A percentile compares a stretch with the other conserved stretches of the same genome.
These are phyloP conservation scores for Melolontha melolontha DNA, from an alignment of 2,888 invertebrate species.

Conservation along the genomic window DNA sequence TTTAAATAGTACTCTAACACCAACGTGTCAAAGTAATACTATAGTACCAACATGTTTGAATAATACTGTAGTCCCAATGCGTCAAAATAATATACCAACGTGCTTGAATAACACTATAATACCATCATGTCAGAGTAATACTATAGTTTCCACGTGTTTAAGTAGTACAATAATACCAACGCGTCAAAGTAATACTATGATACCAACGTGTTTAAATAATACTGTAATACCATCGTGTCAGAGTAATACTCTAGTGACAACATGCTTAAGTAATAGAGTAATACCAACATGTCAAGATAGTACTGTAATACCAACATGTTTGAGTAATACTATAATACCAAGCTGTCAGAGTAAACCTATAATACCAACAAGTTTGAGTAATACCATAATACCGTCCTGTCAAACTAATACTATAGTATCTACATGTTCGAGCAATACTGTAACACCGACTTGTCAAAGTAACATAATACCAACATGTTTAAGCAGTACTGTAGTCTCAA, in stretches of 20 bases:
- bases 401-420: background rate
- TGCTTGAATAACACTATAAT: background rate
- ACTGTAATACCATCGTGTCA: background rate
- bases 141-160: background rate
- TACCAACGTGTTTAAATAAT: background rate
- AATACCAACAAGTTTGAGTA: background rate
- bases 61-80: background rate
- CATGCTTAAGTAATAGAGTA: background rate
- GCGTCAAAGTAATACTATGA: background rate
- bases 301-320: background rate
- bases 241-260: background rate
- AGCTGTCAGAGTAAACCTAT: background rate
- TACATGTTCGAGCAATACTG: background rate
- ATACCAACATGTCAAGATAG: background rate
- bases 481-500: background rate
- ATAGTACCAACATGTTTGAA: constrained; percentile 1
- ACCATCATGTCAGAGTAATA: background rate
- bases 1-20: too few relatives aligned
- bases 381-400: background rate
- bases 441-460: background rate
- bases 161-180: background rate
- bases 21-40: constrained; percentile 1
- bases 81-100: constrained; percentile 4
- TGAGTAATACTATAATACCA: background rate
- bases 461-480: background rate